Percentiles rank a stretch among this genome's conserved stretches.
These are phyloP conservation scores for Enteromius viviparus DNA, from an alignment of 2,797 vertebrate genomes.

Conservation along the genomic window DNA sequence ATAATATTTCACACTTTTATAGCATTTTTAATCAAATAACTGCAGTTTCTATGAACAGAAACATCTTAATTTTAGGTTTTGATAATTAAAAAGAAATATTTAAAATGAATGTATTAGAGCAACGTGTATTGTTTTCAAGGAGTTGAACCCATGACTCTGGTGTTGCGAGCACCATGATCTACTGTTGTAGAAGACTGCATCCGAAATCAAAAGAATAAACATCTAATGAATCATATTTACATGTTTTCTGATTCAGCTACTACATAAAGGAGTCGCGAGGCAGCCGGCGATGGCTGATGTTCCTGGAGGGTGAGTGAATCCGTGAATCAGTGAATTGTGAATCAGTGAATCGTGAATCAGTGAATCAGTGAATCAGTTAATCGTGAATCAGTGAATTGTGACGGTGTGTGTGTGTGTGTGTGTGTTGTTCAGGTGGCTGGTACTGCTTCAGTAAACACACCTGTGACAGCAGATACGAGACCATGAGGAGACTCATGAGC, in stretches of 20 bases:
- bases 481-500: conserved; percentile 90
- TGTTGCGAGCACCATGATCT: not conserved
- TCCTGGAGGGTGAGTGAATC: conserved; percentile 88
- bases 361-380: not conserved
- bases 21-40: not conserved
- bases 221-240: not conserved
- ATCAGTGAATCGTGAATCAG: no score
- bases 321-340: no score
- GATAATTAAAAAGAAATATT: not conserved
- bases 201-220: not conserved
- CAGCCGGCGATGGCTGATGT: conserved; percentile 91
- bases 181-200: not conserved
- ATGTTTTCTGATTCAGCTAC: conserved; percentile 76
- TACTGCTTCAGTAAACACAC: conserved; percentile 93
- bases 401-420: no score
- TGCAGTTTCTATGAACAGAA: not conserved
- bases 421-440: conserved; percentile 85
- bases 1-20: not conserved
- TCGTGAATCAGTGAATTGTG: no score
- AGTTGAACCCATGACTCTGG: not conserved
- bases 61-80: not conserved
- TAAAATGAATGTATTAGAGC: not conserved
- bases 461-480: conserved; percentile 87
- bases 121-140: not conserved
- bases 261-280: conserved; percentile 94